phyloP scores from a whole-genome alignment of 2,888 invertebrate species.

The Lycaena phlaeas region DNA sequence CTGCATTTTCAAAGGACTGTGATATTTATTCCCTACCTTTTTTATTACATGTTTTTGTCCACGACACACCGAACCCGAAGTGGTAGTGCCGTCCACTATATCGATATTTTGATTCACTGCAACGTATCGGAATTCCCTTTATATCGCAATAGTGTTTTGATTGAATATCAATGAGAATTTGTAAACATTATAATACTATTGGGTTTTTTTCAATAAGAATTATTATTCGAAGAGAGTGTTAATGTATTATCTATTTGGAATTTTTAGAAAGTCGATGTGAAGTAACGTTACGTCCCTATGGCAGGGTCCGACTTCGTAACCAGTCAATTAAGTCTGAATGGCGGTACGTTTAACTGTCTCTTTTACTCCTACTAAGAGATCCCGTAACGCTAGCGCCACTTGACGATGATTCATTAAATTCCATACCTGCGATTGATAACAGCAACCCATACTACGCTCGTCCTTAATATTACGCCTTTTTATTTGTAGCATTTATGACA shows the following conservation, averaged over 20 bases:
- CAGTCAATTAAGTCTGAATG: slow-evolving; percentile 69
- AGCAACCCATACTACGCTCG: slow-evolving; percentile 60
- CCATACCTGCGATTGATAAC: slow-evolving; percentile 68
- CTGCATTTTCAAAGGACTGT: slow-evolving; percentile 63
- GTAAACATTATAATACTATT: slow-evolving; percentile 18
- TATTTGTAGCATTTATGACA: background rate
- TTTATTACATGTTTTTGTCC: slow-evolving; percentile 52
- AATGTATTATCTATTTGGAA: slow-evolving; percentile 46
- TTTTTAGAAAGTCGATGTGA: slow-evolving; percentile 66
- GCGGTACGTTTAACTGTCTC: slow-evolving; percentile 57
- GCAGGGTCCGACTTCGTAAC: slow-evolving; percentile 65
- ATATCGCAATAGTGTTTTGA: slow-evolving; percentile 16
- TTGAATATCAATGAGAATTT: slow-evolving; percentile 19
- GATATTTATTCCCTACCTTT: slow-evolving; percentile 48
- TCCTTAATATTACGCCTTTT: slow-evolving; percentile 18
- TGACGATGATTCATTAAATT: slow-evolving; percentile 68
- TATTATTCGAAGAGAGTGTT: slow-evolving; percentile 36
- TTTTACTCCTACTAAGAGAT: slow-evolving; percentile 50
- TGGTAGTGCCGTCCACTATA: slow-evolving; percentile 38
- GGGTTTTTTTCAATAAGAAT: slow-evolving; percentile 42
- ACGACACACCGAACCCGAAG: slow-evolving; percentile 49
- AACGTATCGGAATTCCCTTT: slow-evolving; percentile 18
- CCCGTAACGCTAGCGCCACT: slow-evolving; percentile 63
- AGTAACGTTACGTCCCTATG: slow-evolving; percentile 61
- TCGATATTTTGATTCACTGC: slow-evolving; percentile 28